Percentiles rank a stretch among this genome's conserved stretches.
Conservation (phyloP, 1,140 invertebrate genomes). For the Polyergus mexicanus region DNA sequence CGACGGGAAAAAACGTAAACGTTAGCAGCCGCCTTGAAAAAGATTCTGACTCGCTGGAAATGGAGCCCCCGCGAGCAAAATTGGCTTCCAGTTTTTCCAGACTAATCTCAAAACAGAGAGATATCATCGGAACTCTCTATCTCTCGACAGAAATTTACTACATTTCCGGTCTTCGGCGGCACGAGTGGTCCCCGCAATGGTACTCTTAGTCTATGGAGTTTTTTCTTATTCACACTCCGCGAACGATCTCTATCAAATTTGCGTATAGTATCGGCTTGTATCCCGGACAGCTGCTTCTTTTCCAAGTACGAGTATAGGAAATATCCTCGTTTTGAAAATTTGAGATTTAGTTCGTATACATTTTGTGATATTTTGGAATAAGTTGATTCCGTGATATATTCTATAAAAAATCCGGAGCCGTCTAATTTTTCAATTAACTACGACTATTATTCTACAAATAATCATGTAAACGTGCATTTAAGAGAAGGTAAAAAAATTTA, state of each 20-base stretch:
- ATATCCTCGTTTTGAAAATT: conserved; percentile 4
- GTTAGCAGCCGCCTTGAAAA: conserved; percentile 63
- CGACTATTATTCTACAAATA: background rate
- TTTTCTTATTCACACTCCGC: conserved; percentile 50
- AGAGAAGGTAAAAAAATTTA: conserved; percentile 11
- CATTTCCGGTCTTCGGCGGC: conserved; percentile 64
- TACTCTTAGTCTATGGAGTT: conserved; percentile 11
- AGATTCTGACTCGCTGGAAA: conserved; percentile 38
- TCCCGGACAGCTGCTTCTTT: conserved; percentile 28
- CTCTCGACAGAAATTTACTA: conserved; percentile 59
- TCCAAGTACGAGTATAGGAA: background rate
- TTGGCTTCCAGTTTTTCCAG: conserved; percentile 69
- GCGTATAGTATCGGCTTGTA: conserved; percentile 39
- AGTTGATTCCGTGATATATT: conserved; percentile 20
- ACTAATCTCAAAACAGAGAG: conserved; percentile 67
- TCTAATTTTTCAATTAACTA: background rate
- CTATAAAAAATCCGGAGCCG: conserved; percentile 11
- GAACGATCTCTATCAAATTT: conserved; percentile 70
- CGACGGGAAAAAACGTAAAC: conserved; percentile 58
- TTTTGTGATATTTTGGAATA: conserved; percentile 17
- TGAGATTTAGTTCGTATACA: conserved; percentile 19
- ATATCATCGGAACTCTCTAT: conserved; percentile 70
- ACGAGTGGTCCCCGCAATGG: background rate
- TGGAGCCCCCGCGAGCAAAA: conserved; percentile 18
- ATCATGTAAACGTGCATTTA: background rate